Percentiles rank a stretch among this genome's conserved stretches.
Evolutionary conservation across 2,888 invertebrate genomes (phyloP).

Genomic region (Eristalis arbustorum): DNA sequence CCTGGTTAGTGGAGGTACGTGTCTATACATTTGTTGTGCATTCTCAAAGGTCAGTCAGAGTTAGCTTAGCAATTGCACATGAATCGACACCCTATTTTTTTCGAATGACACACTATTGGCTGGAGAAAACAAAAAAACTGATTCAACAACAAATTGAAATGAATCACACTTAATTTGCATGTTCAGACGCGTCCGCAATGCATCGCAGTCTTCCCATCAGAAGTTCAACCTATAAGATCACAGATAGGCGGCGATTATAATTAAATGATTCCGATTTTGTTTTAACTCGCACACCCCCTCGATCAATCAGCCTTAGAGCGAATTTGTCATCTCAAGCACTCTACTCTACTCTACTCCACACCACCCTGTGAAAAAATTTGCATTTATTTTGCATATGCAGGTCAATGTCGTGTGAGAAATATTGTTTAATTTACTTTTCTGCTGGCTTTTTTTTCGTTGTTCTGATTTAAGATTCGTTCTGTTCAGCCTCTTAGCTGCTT

Average conservation of each 20-base stretch:
- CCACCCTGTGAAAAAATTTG: slow-evolving; percentile 9
- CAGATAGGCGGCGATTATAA: slow-evolving; percentile 61
- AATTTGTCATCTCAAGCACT: slow-evolving; percentile 12
- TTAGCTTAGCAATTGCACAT: no score
- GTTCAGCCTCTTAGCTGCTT: background rate
- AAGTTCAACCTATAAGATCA: slow-evolving; percentile 59
- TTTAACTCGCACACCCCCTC: slow-evolving; percentile 7
- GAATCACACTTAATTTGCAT: slow-evolving; percentile 48
- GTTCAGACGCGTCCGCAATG: slow-evolving; percentile 13
- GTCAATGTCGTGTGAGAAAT: slow-evolving; percentile 56
- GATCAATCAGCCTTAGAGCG: slow-evolving; percentile 29
- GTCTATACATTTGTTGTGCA: no score
- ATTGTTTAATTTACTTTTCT: background rate
- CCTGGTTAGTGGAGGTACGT: no score
- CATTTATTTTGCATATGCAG: slow-evolving; percentile 62
- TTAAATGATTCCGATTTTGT: slow-evolving; percentile 45
- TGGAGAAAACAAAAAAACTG: background rate
- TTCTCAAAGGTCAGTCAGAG: no score
- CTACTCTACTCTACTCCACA: no score
- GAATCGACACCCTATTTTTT: slow-evolving; percentile 9
- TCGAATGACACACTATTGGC: slow-evolving; percentile 37
- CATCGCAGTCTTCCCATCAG: slow-evolving; percentile 56
- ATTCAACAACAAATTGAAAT: background rate
- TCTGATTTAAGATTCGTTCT: slow-evolving; percentile 36
- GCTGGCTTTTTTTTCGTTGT: slow-evolving; percentile 17